phyloP scores from a whole-genome alignment of 2,888 invertebrate species.

The Augiades crinisus region DNA sequence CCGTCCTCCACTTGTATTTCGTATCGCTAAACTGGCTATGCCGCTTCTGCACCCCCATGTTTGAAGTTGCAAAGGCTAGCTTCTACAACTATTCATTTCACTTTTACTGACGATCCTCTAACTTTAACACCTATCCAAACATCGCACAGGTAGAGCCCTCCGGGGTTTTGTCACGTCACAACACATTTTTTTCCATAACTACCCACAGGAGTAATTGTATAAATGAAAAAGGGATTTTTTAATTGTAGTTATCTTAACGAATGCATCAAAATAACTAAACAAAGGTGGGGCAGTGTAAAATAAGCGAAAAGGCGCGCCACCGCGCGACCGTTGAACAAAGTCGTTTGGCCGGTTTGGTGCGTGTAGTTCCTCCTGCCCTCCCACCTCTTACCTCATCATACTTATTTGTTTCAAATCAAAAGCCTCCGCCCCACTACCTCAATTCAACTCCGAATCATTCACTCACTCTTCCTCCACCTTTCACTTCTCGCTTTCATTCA shows the following conservation, averaged over 20 bases:
- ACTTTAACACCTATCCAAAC: constrained; percentile 54
- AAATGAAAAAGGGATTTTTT: constrained; percentile 32
- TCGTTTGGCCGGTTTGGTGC: constrained; percentile 73
- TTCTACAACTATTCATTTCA: constrained; percentile 67
- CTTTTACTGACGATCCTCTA: constrained; percentile 55
- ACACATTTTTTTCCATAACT: constrained; percentile 23
- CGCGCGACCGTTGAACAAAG: constrained; percentile 76
- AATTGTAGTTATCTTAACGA: constrained; percentile 34
- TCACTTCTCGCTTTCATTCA: constrained; percentile 31
- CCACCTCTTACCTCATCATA: constrained; percentile 39
- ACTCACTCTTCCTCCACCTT: constrained; percentile 32
- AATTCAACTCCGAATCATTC: constrained; percentile 30
- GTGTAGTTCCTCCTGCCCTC: constrained; percentile 50
- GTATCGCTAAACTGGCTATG: constrained; percentile 78
- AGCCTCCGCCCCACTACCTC: constrained; percentile 57
- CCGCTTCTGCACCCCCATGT: constrained; percentile 73
- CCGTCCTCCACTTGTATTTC: constrained; percentile 79
- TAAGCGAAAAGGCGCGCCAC: constrained; percentile 66
- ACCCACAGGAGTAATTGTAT: background rate
- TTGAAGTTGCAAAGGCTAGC: constrained; percentile 51
- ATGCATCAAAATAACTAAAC: constrained; percentile 45
- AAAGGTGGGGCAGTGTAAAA: constrained; percentile 72
- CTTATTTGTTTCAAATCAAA: constrained; percentile 42
- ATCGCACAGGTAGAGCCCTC: constrained; percentile 45
- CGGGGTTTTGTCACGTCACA: constrained; percentile 9